Conservation (phyloP, 2,797 vertebrate species). For the Urophycis tenuis region DNA sequence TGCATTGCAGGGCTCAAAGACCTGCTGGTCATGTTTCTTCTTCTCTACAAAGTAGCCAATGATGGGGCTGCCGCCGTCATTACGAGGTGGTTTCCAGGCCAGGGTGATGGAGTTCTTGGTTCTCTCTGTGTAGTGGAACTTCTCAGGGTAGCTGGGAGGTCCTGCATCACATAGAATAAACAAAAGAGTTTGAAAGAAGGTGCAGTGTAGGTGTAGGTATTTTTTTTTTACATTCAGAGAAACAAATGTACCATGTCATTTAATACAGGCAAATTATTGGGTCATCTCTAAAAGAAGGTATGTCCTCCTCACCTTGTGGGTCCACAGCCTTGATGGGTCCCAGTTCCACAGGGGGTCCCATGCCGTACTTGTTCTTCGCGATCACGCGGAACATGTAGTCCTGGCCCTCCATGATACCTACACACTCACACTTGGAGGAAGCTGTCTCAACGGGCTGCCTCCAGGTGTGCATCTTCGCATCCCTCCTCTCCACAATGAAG, state of each 20-base stretch:
- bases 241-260: background rate
- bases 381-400: slow-evolving; percentile 92
- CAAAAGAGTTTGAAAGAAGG: background rate
- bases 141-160: slow-evolving; percentile 90
- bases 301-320: slow-evolving; percentile 77
- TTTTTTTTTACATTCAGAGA: background rate
- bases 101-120: slow-evolving; percentile 87
- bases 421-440: slow-evolving; percentile 94
- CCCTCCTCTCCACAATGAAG: slow-evolving; percentile 88
- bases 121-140: slow-evolving; percentile 92
- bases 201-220: background rate
- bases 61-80: slow-evolving; percentile 89
- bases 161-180: slow-evolving; percentile 57
- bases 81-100: slow-evolving; percentile 91
- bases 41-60: slow-evolving; percentile 95
- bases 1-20: slow-evolving; percentile 84
- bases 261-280: background rate
- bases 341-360: slow-evolving; percentile 84
- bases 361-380: slow-evolving; percentile 94
- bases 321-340: slow-evolving; percentile 89
- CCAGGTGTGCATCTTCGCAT: slow-evolving; percentile 90
- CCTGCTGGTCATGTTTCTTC: slow-evolving; percentile 82
- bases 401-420: slow-evolving; percentile 87
- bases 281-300: background rate
- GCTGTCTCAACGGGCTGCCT: slow-evolving; percentile 87